These are phyloP conservation scores for Saccostrea echinata DNA, from an alignment of 1,140 invertebrate genomes.

Conservation along the genomic window DNA sequence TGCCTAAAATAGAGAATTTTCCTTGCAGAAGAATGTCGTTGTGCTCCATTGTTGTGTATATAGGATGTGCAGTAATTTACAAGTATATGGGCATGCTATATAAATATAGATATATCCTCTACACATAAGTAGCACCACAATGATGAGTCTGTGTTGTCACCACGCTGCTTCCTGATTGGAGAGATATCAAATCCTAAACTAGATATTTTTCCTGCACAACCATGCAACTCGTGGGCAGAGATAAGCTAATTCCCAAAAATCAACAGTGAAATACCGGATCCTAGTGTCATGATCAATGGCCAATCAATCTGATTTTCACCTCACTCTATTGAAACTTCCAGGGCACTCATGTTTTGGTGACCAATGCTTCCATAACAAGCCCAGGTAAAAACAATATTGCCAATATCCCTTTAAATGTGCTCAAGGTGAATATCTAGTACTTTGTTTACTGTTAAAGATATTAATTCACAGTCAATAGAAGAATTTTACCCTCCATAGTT, in stretches of 20 bases:
- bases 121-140: background rate
- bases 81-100: background rate
- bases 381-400: background rate
- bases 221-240: background rate
- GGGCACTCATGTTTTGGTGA: background rate
- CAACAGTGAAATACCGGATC: background rate
- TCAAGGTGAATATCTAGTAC: background rate
- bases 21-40: background rate
- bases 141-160: background rate
- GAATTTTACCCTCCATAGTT: background rate
- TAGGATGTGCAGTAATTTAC: background rate
- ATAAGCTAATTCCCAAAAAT: background rate
- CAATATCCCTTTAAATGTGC: too few relatives aligned
- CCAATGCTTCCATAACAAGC: background rate
- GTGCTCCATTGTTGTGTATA: background rate
- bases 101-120: background rate
- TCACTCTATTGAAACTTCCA: background rate
- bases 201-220: background rate
- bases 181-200: background rate
- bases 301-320: conserved; percentile 2
- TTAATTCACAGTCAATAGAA: background rate
- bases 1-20: background rate
- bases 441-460: background rate
- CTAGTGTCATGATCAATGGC: background rate
- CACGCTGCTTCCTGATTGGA: background rate